phyloP scores from a whole-genome alignment of 2,113 vertebrate genomes.

The Neogale vison region DNA sequence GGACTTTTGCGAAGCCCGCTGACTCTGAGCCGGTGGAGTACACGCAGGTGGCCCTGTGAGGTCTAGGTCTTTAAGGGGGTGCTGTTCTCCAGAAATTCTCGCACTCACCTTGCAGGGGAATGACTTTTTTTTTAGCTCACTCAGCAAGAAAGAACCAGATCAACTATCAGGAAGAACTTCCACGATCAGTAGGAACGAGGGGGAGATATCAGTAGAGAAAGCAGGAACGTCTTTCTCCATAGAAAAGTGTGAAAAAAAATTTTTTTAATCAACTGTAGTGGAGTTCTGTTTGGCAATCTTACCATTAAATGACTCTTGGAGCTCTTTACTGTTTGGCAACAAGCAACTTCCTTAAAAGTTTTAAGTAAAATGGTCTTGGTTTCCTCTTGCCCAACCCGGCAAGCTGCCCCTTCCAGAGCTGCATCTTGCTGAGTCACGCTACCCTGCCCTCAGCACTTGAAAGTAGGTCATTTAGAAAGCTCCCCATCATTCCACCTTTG shows the following conservation, averaged over 20 bases:
- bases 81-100: neutral
- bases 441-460: neutral
- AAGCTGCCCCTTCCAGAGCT: neutral
- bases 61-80: neutral
- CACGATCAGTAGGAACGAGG: neutral
- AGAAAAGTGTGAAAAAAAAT: neutral
- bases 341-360: conserved; percentile 34
- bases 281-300: neutral
- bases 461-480: neutral
- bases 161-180: neutral
- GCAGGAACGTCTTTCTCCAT: neutral
- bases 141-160: neutral
- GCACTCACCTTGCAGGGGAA: neutral
- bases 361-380: conserved; percentile 28
- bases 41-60: conserved; percentile 73
- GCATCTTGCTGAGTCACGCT: neutral
- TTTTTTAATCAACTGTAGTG: neutral
- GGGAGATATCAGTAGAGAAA: neutral
- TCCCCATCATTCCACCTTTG: neutral
- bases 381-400: neutral
- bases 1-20: conserved; percentile 52
- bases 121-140: neutral
- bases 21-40: conserved; percentile 64
- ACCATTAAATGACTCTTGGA: neutral
- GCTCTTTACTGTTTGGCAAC: neutral